Percentiles rank a stretch among this genome's conserved stretches.
Conservation (phyloP, 2,113 vertebrate species). For the Campylomormyrus numenius region DNA sequence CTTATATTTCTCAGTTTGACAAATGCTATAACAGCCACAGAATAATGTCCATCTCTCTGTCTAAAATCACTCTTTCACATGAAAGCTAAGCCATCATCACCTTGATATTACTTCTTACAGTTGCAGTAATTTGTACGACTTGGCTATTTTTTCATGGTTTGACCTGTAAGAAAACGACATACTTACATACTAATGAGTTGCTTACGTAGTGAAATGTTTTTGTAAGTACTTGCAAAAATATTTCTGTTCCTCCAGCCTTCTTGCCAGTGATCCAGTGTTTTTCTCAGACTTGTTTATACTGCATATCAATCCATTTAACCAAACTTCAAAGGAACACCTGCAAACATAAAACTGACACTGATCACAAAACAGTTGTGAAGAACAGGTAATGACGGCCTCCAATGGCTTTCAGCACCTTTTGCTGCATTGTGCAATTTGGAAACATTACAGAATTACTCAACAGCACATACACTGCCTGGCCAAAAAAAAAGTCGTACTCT, state of each 20-base stretch:
- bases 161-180: neutral
- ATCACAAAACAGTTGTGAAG: neutral
- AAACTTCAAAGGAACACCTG: neutral
- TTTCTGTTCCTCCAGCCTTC: neutral
- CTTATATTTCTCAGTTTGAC: neutral
- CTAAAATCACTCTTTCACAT: neutral
- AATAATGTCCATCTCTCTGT: neutral
- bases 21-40: neutral
- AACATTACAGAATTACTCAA: neutral
- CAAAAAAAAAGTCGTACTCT: no score
- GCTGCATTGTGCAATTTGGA: neutral
- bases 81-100: neutral
- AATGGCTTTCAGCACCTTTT: neutral
- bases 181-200: neutral
- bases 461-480: neutral
- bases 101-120: neutral
- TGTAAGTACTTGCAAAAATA: neutral
- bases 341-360: neutral
- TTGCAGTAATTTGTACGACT: neutral
- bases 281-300: neutral
- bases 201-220: neutral
- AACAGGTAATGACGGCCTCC: neutral
- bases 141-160: neutral
- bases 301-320: neutral
- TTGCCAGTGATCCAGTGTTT: neutral